Conservation (phyloP, 2,113 vertebrate genomes). For the Triplophysa rosa region DNA sequence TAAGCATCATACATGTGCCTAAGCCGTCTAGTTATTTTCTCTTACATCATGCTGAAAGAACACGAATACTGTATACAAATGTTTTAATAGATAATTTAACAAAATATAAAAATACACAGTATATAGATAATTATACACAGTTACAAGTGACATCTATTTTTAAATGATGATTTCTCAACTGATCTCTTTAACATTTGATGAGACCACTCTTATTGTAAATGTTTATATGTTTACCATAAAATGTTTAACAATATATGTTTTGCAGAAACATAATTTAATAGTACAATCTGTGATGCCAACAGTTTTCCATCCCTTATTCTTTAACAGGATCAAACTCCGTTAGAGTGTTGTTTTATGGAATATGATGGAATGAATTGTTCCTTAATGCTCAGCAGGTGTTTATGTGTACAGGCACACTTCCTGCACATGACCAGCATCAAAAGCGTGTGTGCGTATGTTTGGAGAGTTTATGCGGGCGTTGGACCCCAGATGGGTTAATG, state of each 20-base stretch:
- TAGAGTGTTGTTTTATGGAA: background rate
- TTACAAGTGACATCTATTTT: background rate
- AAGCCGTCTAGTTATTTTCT: no score
- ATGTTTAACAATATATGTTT: background rate
- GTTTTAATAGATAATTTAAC: no score
- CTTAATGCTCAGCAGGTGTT: constrained; percentile 53
- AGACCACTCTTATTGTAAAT: background rate
- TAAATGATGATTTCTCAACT: background rate
- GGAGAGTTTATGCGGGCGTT: constrained; percentile 60
- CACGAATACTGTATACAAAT: no score
- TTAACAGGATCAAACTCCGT: background rate
- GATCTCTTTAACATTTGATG: background rate
- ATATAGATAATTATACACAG: background rate
- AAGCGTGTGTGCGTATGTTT: constrained; percentile 36
- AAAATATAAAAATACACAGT: no score
- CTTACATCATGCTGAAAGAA: no score
- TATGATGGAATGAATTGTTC: constrained; percentile 7
- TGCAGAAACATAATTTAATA: background rate
- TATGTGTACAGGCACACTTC: constrained; percentile 62
- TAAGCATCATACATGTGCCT: no score
- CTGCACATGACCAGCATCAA: constrained; percentile 60
- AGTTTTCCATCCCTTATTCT: background rate
- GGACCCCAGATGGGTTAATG: constrained; percentile 95
- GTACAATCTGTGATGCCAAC: background rate
- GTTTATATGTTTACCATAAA: background rate